These are phyloP conservation scores for Mus caroli DNA, from an alignment of 2,797 vertebrate species.

Conservation along the genomic window DNA sequence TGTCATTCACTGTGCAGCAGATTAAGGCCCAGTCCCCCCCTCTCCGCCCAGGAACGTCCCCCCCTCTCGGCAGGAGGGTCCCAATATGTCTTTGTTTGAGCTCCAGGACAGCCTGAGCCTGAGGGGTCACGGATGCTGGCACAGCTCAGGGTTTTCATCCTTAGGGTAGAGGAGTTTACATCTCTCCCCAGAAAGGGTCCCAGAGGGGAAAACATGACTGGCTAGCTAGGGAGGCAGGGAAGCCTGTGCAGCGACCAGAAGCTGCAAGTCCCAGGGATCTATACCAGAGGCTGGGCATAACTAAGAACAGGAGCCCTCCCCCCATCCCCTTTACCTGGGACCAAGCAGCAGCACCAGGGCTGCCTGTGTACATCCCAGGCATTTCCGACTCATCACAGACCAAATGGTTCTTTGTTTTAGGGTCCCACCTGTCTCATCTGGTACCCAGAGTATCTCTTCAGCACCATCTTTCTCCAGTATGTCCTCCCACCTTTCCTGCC, in stretches of 20 bases:
- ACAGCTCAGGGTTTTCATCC: conserved; percentile 25
- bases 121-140: not conserved
- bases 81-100: conserved; percentile 67
- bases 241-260: not conserved
- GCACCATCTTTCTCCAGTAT: not conserved
- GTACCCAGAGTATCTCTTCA: conserved; percentile 12
- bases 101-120: conserved; percentile 30
- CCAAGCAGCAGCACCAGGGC: not conserved
- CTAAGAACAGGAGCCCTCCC: not conserved
- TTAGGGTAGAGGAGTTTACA: not conserved
- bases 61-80: conserved; percentile 59
- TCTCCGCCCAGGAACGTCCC: conserved; percentile 21
- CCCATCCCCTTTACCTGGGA: not conserved
- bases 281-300: not conserved
- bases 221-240: not conserved
- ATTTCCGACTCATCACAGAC: not conserved
- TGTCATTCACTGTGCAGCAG: conserved; percentile 67
- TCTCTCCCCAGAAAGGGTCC: not conserved
- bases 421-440: conserved; percentile 41
- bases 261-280: not conserved
- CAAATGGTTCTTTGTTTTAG: conserved; percentile 8
- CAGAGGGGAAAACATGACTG: not conserved
- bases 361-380: rapidly evolving
- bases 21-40: conserved; percentile 71
- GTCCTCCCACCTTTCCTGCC: conserved; percentile 77